A percentile compares a stretch with the other conserved stretches of the same genome.
Conservation (phyloP, 2,888 invertebrate species). For the Linnaemya tessellans region DNA sequence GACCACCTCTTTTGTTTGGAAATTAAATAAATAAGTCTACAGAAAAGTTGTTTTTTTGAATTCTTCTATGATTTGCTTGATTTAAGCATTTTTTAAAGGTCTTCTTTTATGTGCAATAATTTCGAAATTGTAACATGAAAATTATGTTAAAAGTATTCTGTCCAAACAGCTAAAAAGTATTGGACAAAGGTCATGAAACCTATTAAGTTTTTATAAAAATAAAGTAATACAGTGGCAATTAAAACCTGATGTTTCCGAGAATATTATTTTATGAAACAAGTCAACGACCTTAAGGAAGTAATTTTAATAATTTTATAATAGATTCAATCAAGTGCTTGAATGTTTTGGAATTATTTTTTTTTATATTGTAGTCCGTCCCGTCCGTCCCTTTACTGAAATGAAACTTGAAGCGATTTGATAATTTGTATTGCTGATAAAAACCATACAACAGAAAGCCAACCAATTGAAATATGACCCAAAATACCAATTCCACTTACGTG, state of each 20-base stretch:
- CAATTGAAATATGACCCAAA: constrained; percentile 79
- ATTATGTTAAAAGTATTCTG: constrained; percentile 48
- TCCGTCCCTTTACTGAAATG: background rate
- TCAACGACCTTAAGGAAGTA: constrained; percentile 9
- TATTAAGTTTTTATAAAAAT: constrained; percentile 26
- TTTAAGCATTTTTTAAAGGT: constrained; percentile 58
- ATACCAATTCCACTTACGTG: constrained; percentile 74
- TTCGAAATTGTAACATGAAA: constrained; percentile 50
- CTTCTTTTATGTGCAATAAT: constrained; percentile 49
- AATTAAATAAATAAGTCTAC: constrained; percentile 51
- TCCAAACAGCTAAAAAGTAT: background rate
- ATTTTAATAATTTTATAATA: background rate
- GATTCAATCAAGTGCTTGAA: background rate
- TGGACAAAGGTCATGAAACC: constrained; percentile 56
- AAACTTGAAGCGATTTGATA: background rate
- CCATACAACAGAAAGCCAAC: constrained; percentile 74
- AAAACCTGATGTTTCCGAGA: background rate
- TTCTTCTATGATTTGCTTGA: constrained; percentile 46
- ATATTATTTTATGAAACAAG: background rate
- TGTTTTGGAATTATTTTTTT: background rate
- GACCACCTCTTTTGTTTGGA: constrained; percentile 33
- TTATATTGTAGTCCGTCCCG: background rate
- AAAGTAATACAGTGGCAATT: background rate
- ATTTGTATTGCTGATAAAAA: constrained; percentile 16
- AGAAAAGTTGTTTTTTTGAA: constrained; percentile 27